A percentile compares a stretch with the other conserved stretches of the same genome.
Conservation (phyloP, 2,888 invertebrate genomes). For the Leptopilina myrica region DNA sequence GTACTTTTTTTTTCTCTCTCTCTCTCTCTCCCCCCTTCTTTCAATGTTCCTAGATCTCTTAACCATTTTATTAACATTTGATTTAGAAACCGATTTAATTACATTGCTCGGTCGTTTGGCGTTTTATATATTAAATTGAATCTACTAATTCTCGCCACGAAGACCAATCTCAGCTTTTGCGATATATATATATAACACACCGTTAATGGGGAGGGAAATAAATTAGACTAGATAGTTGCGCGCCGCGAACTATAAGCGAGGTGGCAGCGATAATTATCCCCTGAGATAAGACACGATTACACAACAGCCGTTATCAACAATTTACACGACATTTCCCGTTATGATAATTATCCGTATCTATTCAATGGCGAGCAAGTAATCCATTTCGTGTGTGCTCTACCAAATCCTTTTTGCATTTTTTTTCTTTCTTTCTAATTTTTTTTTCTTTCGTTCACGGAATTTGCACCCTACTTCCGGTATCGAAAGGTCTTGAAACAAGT, state of each 20-base stretch:
- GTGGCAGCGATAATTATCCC: conserved; percentile 38
- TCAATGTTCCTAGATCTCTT: neutral
- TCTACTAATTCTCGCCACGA: conserved; percentile 20
- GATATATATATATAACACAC: conserved; percentile 17
- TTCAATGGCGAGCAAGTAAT: conserved; percentile 36
- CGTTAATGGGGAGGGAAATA: conserved; percentile 31
- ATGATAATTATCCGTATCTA: conserved; percentile 55
- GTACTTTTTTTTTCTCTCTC: conserved; percentile 3
- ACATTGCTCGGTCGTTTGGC: neutral
- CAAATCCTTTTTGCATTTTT: conserved; percentile 13
- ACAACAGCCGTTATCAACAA: conserved; percentile 53
- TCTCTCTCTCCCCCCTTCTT: conserved; percentile 8
- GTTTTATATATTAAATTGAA: conserved; percentile 27
- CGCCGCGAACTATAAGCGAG: conserved; percentile 2
- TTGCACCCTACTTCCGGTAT: conserved; percentile 15
- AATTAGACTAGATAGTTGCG: conserved; percentile 37
- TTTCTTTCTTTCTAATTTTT: too few relatives aligned
- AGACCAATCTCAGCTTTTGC: neutral
- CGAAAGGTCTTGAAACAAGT: conserved; percentile 21
- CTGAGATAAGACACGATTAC: conserved; percentile 28
- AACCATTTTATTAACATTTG: conserved; percentile 35
- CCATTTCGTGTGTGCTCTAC: conserved; percentile 31
- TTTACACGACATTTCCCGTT: conserved; percentile 53
- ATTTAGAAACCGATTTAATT: conserved; percentile 40
- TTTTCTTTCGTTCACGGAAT: conserved; percentile 7